Base-by-base conservation (phyloP, 2,888 invertebrate species). In the Pterostichus niger region DNA sequence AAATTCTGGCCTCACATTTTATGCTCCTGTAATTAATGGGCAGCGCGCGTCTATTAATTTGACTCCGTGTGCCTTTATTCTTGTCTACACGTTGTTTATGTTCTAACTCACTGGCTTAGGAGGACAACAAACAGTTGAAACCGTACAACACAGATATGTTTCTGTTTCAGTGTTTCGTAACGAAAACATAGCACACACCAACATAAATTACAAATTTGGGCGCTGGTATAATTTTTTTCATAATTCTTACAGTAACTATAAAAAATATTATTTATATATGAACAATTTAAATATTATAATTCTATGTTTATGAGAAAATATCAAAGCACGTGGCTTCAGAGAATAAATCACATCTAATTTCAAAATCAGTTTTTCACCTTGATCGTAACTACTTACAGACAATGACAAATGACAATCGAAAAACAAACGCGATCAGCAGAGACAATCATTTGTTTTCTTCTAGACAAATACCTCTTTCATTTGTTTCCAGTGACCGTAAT, bases 401-500 rank as follows among this genome's bases (percentile, higher is more conserved):
- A 79, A 35, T 79, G 81, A 81, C 81, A 71, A 81, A 81, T 81
- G 81, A 81, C 81, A 73, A 40, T 54, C 35, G 81, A 82, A 82
- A 82, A 82, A 44, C 71, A 75, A 75, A 82, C 59, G 49, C 82
- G 75, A 82, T 82, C 82, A 13, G 33, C 33, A 33, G 15, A 44
- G 61, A 54, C 44, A 61, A 75, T 82, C 73, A 82, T 82, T 82
- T 73, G 56, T 73, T 82, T 82, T 59, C 73, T 59, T 40, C 13
- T 31, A 75, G 82, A 82, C 75, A 82, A 82, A 82, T 82, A 59
- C 71, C 64, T 75, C 82, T 82, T 82, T 81, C 81, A 73, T 68
- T 52, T 59, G 71, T 81, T 81, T 56, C 44, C 44, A 81, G 49
- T 52, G 56, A 71, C 54, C 56, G 33, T 82, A 75, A 75, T 82